A percentile compares a stretch with the other conserved stretches of the same genome.
Evolutionary conservation across 2,113 vertebrate species (phyloP).

Genomic region (Bettongia penicillata): DNA sequence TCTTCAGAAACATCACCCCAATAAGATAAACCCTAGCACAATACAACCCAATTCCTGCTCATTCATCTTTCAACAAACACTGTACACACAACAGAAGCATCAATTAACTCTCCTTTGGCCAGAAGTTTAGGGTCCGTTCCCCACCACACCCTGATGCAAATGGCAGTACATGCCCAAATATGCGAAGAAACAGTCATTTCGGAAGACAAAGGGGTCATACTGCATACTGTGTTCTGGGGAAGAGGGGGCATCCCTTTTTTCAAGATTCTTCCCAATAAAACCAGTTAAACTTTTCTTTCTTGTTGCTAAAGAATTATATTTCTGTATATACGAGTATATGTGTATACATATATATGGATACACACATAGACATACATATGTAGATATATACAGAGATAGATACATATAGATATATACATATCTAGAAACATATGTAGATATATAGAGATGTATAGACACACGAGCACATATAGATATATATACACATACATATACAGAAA

Average conservation of each 20-base stretch:
- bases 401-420: no score
- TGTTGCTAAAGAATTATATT: not conserved
- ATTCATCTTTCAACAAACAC: not conserved
- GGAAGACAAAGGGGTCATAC: not conserved
- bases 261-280: not conserved
- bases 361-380: no score
- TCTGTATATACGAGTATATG: not conserved
- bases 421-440: no score
- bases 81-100: not conserved
- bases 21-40: not conserved
- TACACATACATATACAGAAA: no score
- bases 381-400: no score
- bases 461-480: no score
- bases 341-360: not conserved
- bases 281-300: not conserved
- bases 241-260: not conserved
- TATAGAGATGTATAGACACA: no score
- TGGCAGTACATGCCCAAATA: not conserved
- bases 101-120: not conserved
- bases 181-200: conserved; percentile 1
- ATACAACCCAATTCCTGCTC: not conserved
- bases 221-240: not conserved
- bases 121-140: not conserved
- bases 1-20: not conserved
- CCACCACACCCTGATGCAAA: not conserved